A percentile compares a stretch with the other conserved stretches of the same genome.
Conservation (phyloP, 2,888 invertebrate genomes). For the Cecidostiba fungosa region DNA sequence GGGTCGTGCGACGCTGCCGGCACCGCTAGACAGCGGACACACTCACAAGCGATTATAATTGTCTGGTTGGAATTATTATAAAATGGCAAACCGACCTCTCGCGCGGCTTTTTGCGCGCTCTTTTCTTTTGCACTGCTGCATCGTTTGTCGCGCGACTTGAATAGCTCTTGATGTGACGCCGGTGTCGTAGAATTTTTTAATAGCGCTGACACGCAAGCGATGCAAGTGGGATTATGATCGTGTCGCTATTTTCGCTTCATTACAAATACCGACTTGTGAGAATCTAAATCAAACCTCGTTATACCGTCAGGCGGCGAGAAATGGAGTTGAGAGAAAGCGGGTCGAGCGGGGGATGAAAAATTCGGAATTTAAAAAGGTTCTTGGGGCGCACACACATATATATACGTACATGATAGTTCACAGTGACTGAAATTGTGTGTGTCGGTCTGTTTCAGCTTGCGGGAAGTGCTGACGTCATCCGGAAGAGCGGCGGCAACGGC, state of each 20-base stretch:
- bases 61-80: neutral
- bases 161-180: neutral
- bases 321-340: no score
- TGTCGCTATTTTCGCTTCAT: no score
- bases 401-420: neutral
- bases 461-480: conserved; percentile 44
- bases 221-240: no score
- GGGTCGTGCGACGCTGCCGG: neutral
- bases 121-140: no score
- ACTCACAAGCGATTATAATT: neutral
- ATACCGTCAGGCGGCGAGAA: no score
- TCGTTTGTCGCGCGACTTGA: neutral
- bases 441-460: conserved; percentile 25
- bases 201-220: neutral
- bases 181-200: neutral
- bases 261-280: no score
- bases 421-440: neutral
- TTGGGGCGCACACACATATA: no score
- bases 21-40: neutral
- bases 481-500: conserved; percentile 1
- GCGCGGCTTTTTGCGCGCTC: neutral
- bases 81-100: neutral
- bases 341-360: no score
- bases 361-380: no score
- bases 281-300: no score